phyloP scores from a whole-genome alignment of 92 coral and sea anemone genomes.

The Paragorgia papillata region DNA sequence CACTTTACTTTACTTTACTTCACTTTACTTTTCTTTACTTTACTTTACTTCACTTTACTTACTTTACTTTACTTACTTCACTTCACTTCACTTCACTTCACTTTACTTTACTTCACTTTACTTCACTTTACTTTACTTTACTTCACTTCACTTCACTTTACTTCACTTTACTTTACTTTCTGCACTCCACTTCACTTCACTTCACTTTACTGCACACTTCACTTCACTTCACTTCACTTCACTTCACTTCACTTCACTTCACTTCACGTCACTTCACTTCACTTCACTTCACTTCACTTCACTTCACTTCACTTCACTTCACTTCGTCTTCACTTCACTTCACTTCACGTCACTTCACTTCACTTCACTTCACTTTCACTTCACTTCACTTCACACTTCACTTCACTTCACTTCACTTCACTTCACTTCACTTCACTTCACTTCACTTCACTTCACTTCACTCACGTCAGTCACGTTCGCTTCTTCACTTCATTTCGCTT shows the following conservation, averaged over 20 bases:
- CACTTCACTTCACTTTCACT: slow-evolving; percentile 24
- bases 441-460: not conserved
- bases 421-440: slow-evolving; percentile 1
- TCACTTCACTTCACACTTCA: not conserved
- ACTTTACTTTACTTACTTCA: too few relatives aligned
- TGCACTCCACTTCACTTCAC: slow-evolving; percentile 9
- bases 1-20: too few relatives aligned
- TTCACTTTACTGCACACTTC: not conserved
- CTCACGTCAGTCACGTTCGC: not conserved
- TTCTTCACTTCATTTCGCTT: not conserved
- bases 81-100: too few relatives aligned
- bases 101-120: too few relatives aligned
- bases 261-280: slow-evolving; percentile 13
- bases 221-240: too few relatives aligned
- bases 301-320: not conserved
- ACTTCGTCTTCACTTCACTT: too few relatives aligned
- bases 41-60: too few relatives aligned
- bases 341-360: too few relatives aligned
- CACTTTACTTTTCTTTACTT: too few relatives aligned
- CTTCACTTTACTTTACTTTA: too few relatives aligned
- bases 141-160: not conserved
- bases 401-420: not conserved
- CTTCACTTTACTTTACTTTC: slow-evolving; percentile 8
- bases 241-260: too few relatives aligned
- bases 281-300: not conserved